Base-by-base conservation (phyloP, 2,888 invertebrate genomes). In the Drosophila yooni region DNA sequence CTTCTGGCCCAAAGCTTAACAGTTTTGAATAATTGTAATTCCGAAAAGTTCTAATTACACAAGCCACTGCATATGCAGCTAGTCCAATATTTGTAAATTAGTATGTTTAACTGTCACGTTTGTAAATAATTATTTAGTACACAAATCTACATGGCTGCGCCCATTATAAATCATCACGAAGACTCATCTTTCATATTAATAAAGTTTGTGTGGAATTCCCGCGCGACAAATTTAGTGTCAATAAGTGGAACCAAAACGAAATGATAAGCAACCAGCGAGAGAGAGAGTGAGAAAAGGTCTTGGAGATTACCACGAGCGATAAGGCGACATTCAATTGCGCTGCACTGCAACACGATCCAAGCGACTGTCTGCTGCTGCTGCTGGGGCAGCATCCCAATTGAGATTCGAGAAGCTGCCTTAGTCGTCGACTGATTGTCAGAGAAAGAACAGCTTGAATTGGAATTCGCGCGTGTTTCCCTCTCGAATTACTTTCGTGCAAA, bases 341-440 rank as follows among this genome's bases (percentile, higher is more conserved):
- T 54, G 15, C 71, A 57, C 36, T 70, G 80, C 68, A 77, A 72
- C 69, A 70, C 18, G 25, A 46, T 69, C 70, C 50, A 57, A 65
- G 61, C 68, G 51, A 31, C 67, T 65, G 46, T 65, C 54, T 43
- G 75, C 36, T 21, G 73, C 40, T 15, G 21, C 43, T 31, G 31
- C 40, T 11, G 29, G 46, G 4, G 25, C 48, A 7, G 11, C 56
- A 48, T 61, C 57, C 56, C 56, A 71, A 88, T 85, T 88, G 88
- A 90, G 66, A 61, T 91, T 88, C 46, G 80, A 82, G 50, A 46
- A 65, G 72, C 77, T 77, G 81, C 66, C 63, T 82, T 82, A 76
- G 88, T 92, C 78, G 89, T 89, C 87, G 79, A 80, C 82, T 77
- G 70, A 81, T 84, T 71, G 64, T 76, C 77, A 66, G 61, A 70